Conservation (phyloP, 2,888 invertebrate genomes). For the Ophioninae sp. region DNA sequence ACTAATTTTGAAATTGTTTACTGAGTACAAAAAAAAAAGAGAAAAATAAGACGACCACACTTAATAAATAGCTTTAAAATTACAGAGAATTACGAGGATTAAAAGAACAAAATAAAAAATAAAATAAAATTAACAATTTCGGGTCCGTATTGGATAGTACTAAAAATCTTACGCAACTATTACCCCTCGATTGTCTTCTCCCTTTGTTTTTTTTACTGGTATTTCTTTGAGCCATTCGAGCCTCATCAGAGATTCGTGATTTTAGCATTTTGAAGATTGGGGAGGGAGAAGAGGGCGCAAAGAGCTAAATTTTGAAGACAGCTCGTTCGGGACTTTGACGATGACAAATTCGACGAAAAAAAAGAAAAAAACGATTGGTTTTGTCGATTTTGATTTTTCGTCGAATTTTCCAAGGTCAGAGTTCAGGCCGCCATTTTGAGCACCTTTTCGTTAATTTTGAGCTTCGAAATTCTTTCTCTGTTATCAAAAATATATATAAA, state of each 20-base stretch:
- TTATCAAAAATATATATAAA: slow-evolving; percentile 32
- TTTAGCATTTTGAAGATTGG: not conserved
- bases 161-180: slow-evolving; percentile 38
- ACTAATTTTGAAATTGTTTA: slow-evolving; percentile 62
- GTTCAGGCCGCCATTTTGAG: slow-evolving; percentile 39
- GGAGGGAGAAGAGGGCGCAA: not conserved
- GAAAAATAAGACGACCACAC: slow-evolving; percentile 22
- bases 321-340: not conserved
- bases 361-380: not conserved
- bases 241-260: slow-evolving; percentile 1
- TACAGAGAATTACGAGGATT: slow-evolving; percentile 18
- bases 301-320: slow-evolving; percentile 17
- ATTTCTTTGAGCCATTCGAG: slow-evolving; percentile 26
- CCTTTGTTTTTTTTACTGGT: slow-evolving; percentile 7
- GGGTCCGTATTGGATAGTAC: slow-evolving; percentile 25
- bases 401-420: not conserved
- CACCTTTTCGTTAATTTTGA: slow-evolving; percentile 43
- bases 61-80: slow-evolving; percentile 44
- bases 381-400: not conserved
- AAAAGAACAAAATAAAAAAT: slow-evolving; percentile 4
- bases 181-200: slow-evolving; percentile 15
- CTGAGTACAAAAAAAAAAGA: slow-evolving; percentile 33
- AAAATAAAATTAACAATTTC: slow-evolving; percentile 36
- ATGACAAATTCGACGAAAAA: not conserved
- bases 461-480: slow-evolving; percentile 22